phyloP scores from a whole-genome alignment of 2,797 vertebrate genomes.

The Alauda arvensis region DNA sequence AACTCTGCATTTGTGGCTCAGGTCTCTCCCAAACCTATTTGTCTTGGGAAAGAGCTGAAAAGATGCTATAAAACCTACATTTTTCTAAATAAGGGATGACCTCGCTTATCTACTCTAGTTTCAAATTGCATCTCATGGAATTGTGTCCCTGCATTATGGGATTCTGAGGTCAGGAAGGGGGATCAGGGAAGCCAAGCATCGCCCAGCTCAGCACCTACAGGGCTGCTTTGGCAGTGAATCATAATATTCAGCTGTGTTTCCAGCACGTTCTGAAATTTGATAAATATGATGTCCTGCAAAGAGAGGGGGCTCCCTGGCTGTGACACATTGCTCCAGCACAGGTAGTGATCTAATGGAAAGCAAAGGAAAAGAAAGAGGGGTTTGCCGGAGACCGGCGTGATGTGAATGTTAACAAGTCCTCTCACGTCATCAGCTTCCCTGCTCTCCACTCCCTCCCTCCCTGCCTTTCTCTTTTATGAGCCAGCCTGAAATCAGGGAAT shows the following conservation, averaged over 20 bases:
- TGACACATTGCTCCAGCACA: slow-evolving; percentile 51
- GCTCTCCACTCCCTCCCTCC: slow-evolving; percentile 18
- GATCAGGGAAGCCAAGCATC: neutral
- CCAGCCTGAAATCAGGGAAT: slow-evolving; percentile 71
- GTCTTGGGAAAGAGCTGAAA: neutral
- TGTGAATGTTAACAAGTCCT: slow-evolving; percentile 62
- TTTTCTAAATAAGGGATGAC: slow-evolving; percentile 20
- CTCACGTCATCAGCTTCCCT: slow-evolving; percentile 60
- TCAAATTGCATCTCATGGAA: neutral
- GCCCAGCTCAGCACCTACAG: neutral
- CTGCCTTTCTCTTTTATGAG: slow-evolving; percentile 57
- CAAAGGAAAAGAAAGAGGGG: slow-evolving; percentile 43
- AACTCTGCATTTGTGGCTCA: neutral
- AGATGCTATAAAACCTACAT: neutral
- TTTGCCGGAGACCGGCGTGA: slow-evolving; percentile 57
- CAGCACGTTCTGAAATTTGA: neutral
- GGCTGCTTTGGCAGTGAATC: neutral
- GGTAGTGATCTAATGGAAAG: slow-evolving; percentile 57
- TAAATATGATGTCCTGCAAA: neutral
- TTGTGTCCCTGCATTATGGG: neutral
- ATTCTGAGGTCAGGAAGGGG: neutral
- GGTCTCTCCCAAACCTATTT: neutral
- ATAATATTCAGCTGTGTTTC: neutral
- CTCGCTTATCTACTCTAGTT: neutral
- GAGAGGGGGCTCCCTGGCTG: slow-evolving; percentile 41